Conservation (phyloP, 2,113 vertebrate species). For the Microtus montanus region DNA sequence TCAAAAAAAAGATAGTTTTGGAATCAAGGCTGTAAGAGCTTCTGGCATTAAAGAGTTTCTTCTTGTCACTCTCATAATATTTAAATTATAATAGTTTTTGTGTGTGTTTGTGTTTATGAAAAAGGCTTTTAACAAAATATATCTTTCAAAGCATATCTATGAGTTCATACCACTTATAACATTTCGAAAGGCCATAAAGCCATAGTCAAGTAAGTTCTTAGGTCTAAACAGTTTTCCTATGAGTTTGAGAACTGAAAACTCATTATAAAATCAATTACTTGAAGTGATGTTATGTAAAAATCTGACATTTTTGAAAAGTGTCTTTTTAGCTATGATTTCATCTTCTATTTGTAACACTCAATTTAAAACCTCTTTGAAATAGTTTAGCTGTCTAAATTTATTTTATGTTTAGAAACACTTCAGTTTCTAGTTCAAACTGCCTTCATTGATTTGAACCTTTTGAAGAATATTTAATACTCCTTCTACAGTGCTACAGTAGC, state of each 20-base stretch:
- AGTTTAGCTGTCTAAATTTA: background rate
- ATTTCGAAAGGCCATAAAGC: conserved; percentile 83
- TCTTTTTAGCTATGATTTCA: conserved; percentile 84
- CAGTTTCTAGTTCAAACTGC: background rate
- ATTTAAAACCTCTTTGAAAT: conserved; percentile 2
- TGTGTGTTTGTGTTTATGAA: conserved; percentile 69
- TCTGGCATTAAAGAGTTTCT: background rate
- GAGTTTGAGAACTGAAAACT: conserved; percentile 88
- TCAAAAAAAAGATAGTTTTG: background rate
- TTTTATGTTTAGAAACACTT: background rate
- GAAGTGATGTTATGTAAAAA: conserved; percentile 76
- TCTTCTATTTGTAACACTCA: conserved; percentile 84
- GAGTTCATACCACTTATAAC: conserved; percentile 87
- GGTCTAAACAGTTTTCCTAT: conserved; percentile 88
- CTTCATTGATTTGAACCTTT: background rate
- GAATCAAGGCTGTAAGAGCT: conserved; percentile 4
- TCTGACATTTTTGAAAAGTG: conserved; percentile 81
- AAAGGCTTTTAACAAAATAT: conserved; percentile 86
- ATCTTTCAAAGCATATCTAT: conserved; percentile 86
- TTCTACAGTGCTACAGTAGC: background rate
- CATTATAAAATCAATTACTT: conserved; percentile 84
- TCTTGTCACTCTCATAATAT: conserved; percentile 6
- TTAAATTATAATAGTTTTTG: conserved; percentile 61
- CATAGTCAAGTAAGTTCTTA: conserved; percentile 80
- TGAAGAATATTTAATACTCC: background rate